Conservation (phyloP, 2,797 vertebrate genomes). For the Psittacula echo region DNA sequence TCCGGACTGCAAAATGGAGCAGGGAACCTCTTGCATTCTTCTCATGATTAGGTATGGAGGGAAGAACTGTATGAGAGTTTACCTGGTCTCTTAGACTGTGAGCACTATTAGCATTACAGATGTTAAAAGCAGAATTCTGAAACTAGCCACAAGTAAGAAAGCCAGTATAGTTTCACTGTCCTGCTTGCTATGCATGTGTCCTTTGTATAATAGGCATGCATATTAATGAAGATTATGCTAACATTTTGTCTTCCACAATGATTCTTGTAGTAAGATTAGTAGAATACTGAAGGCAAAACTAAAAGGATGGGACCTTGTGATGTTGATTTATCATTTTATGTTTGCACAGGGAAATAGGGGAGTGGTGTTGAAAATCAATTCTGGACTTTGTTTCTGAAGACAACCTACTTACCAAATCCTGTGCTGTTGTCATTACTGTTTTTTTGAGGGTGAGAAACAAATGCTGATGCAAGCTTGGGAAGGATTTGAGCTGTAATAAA, state of each 20-base stretch:
- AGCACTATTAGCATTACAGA: neutral
- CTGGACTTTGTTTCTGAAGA: neutral
- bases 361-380: neutral
- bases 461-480: neutral
- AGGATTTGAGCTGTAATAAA: slow-evolving; percentile 4
- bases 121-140: neutral
- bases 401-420: neutral
- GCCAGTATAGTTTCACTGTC: neutral
- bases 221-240: neutral
- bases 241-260: neutral
- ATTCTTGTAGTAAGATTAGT: neutral
- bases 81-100: neutral
- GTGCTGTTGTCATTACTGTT: neutral
- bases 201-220: neutral
- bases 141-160: neutral
- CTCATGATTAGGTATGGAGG: neutral
- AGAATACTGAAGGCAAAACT: neutral
- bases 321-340: neutral
- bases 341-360: neutral
- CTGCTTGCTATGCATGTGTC: neutral
- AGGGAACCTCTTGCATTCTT: neutral
- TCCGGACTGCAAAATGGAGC: neutral
- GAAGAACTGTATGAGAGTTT: neutral
- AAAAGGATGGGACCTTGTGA: neutral
- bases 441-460: neutral